Percentiles rank a stretch among this genome's conserved stretches.
Conservation (phyloP, 2,888 invertebrate species). For the Xanthostigma xanthostigma region DNA sequence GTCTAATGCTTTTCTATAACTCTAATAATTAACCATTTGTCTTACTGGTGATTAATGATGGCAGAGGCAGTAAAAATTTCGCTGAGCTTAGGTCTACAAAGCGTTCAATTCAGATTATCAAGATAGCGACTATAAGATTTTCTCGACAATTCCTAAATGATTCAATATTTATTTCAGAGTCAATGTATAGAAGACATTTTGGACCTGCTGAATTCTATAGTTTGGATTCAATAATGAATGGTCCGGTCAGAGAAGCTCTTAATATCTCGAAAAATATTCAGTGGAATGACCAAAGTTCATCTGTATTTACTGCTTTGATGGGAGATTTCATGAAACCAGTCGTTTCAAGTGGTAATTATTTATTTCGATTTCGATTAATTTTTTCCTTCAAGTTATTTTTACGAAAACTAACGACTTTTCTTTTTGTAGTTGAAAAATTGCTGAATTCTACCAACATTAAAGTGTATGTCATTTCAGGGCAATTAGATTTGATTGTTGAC, state of each 20-base stretch:
- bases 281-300: conserved; percentile 47
- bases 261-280: conserved; percentile 42
- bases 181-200: conserved; percentile 26
- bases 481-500: conserved; percentile 71
- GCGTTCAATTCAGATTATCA: neutral
- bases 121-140: conserved; percentile 3
- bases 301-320: conserved; percentile 41
- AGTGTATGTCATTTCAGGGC: conserved; percentile 60
- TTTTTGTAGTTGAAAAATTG: conserved; percentile 47
- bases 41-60: too few species aligned
- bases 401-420: conserved; percentile 10
- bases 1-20: too few species aligned
- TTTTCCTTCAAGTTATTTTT: conserved; percentile 1
- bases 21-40: too few species aligned
- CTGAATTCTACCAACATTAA: conserved; percentile 51
- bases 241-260: conserved; percentile 47
- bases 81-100: too few species aligned
- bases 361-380: neutral
- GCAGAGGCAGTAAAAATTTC: too few species aligned
- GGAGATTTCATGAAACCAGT: conserved; percentile 74
- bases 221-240: conserved; percentile 51
- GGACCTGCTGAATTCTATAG: conserved; percentile 20
- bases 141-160: neutral
- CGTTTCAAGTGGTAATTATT: conserved; percentile 39
- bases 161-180: conserved; percentile 21